Base-by-base conservation (phyloP, 1,140 invertebrate genomes). In the Megathymus violae region DNA sequence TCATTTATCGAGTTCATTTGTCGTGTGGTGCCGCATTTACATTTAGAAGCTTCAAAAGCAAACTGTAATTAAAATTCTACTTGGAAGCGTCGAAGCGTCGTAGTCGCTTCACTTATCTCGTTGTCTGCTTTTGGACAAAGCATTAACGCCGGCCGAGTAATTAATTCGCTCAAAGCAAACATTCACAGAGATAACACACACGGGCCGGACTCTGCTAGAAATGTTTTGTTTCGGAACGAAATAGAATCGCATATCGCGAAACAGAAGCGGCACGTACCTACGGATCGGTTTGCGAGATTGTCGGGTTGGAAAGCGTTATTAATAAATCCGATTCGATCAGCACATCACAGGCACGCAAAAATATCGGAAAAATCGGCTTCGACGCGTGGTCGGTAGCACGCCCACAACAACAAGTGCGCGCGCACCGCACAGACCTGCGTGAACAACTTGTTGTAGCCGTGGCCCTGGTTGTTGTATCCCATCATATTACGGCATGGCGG, bases 401-500 rank as follows among this genome's bases (percentile, higher is more conserved):
- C 50, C 54, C 59, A 67, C 38, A 64, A 64, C 48, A 68, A 78
- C 62, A 67, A 40, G 41, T 63, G 63, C 69, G 66, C 50, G 34
- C 67, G 68, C 60, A 74, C 75, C 78, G 79, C 79, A 74, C 85
- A 80, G 91, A 97, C 96, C 96, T 97, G 96, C 67, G 96, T 96
- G 87, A 97, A 97, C 79, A 97, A 94, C 93, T 97, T 97, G 92
- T 97, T 97, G 93, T 97, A 97, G 92, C 96, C 96, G 80, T 95
- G 94, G 92, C 94, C 94, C 89, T 95, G 95, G 85, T 92, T 93
- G 89, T 94, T 95, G 93, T 96, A 96, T 83, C 95, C 95, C 92
- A 96, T 95, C 78, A 89, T 90, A 75, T 84, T 89, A 82, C 88
- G 87, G 67, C 89, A 89, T 89, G 85, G 80, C 56, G 69, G 72